Conservation (phyloP, 2,797 vertebrate genomes). For the Rallus crepitans region DNA sequence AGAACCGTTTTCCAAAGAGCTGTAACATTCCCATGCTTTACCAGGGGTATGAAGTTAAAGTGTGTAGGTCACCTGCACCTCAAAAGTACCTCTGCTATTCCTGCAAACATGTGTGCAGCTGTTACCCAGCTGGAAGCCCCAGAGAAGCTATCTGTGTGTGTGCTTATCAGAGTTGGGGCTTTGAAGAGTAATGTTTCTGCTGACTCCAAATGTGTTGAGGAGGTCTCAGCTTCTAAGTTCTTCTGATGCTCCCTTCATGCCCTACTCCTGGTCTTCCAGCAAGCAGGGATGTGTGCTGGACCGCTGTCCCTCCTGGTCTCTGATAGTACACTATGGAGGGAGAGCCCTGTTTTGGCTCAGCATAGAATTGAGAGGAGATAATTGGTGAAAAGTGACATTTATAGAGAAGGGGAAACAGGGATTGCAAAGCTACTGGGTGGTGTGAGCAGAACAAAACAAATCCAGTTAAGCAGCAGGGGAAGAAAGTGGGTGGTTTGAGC, state of each 20-base stretch:
- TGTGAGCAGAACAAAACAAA: neutral
- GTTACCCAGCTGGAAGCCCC: neutral
- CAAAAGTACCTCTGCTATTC: neutral
- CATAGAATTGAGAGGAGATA: neutral
- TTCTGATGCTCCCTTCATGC: neutral
- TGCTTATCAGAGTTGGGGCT: neutral
- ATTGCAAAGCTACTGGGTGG: neutral
- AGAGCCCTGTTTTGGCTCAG: neutral
- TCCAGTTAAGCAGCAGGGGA: neutral
- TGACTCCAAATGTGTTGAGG: neutral
- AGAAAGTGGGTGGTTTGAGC: neutral
- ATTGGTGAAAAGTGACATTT: neutral
- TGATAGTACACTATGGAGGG: neutral
- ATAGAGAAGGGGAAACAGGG: neutral
- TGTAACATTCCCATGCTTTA: neutral
- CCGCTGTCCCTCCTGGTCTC: neutral
- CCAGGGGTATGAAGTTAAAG: neutral
- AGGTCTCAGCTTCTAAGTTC: neutral
- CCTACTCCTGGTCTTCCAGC: neutral
- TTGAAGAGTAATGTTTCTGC: neutral
- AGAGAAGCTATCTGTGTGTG: neutral
- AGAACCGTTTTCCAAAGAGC: neutral
- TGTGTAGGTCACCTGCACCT: neutral
- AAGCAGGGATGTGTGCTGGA: neutral
- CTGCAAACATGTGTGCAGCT: constrained; percentile 3